A percentile compares a stretch with the other conserved stretches of the same genome.
phyloP scores from a whole-genome alignment of 2,113 vertebrate species.

The Myrmecobius fasciatus region DNA sequence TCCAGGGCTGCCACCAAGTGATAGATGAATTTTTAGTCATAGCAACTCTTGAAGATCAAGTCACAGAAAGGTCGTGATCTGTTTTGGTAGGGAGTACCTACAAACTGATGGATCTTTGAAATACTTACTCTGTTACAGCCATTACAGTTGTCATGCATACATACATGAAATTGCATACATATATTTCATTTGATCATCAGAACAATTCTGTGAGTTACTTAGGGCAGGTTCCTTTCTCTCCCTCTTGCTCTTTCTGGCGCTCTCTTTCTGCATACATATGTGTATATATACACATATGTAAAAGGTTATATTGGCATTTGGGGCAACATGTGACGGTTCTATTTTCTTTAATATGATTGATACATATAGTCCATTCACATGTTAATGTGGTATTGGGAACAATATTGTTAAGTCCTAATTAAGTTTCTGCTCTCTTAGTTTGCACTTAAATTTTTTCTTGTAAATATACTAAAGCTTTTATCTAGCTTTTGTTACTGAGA shows the following conservation, averaged over 20 bases:
- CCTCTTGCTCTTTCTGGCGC: too few species aligned
- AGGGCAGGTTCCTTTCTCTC: too few species aligned
- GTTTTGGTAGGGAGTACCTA: neutral
- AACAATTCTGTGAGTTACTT: too few species aligned
- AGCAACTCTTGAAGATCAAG: neutral
- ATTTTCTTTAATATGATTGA: too few species aligned
- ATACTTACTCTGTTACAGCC: neutral
- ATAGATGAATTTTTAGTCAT: neutral
- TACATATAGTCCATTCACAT: neutral
- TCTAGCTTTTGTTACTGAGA: neutral
- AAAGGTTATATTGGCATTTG: neutral
- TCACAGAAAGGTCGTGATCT: neutral
- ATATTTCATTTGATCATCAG: too few species aligned
- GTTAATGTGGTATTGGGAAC: neutral
- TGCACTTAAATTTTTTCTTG: neutral
- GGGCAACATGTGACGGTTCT: neutral
- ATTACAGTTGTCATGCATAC: too few species aligned
- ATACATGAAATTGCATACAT: too few species aligned
- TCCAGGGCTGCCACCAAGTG: neutral
- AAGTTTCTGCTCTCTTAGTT: neutral
- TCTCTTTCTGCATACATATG: too few species aligned
- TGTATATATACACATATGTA: neutral
- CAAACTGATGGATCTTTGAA: neutral
- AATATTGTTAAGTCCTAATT: neutral
- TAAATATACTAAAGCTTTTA: neutral